Evolutionary conservation across 1,140 invertebrate species (phyloP).

Genomic region (Penaeus indicus): DNA sequence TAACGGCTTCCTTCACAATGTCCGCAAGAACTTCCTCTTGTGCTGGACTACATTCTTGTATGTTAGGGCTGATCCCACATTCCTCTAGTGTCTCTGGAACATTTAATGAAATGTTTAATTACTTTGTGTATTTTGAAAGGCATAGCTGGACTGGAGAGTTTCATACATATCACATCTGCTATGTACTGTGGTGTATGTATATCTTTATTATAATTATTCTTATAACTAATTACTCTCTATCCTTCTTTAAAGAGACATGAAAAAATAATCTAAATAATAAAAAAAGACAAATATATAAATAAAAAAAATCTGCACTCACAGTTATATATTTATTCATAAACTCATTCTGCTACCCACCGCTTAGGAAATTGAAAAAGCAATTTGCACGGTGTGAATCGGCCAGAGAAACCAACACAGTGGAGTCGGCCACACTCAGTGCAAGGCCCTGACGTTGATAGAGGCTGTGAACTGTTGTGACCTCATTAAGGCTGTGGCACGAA

Average conservation of each 20-base stretch:
- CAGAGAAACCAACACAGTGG: conserved; percentile 11
- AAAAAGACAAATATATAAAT: too few species aligned
- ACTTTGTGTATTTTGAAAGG: neutral
- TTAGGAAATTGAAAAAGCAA: conserved; percentile 35
- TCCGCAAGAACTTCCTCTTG: conserved; percentile 27
- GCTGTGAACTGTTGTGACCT: conserved; percentile 24
- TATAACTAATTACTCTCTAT: too few species aligned
- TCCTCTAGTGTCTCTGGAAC: conserved; percentile 28
- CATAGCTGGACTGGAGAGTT: neutral
- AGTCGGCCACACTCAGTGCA: conserved; percentile 10
- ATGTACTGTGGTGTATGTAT: too few species aligned
- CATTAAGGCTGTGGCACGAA: conserved; percentile 2
- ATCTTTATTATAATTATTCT: too few species aligned
- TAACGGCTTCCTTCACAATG: neutral
- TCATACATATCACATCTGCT: too few species aligned
- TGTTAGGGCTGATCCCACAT: conserved; percentile 11
- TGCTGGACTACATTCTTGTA: conserved; percentile 26
- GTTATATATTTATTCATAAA: too few species aligned
- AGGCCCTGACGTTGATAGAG: conserved; percentile 40
- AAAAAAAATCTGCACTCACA: too few species aligned
- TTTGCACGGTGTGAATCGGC: conserved; percentile 36
- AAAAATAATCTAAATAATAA: too few species aligned
- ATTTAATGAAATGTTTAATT: neutral
- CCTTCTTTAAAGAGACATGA: too few species aligned
- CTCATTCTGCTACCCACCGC: neutral